phyloP scores from a whole-genome alignment of 2,888 invertebrate species.

The Drosophila multiciliata region DNA sequence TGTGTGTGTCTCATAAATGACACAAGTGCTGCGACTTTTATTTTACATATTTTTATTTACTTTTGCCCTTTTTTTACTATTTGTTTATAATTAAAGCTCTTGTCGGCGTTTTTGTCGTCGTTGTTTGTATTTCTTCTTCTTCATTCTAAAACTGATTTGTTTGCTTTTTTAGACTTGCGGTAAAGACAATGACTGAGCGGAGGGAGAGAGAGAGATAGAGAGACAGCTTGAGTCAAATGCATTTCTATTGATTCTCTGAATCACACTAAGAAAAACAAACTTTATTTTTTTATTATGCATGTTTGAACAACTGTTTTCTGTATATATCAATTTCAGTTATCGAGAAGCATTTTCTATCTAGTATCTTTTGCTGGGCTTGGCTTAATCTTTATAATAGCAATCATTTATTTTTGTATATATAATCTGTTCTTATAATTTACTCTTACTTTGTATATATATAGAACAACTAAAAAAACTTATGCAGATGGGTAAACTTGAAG shows the following conservation, averaged over 20 bases:
- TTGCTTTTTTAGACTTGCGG: conserved; percentile 32
- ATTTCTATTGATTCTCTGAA: not conserved
- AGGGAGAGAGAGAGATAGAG: not conserved
- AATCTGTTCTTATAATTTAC: not conserved
- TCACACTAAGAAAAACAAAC: not conserved
- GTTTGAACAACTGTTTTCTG: not conserved
- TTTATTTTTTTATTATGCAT: not conserved
- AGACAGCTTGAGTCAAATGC: not conserved
- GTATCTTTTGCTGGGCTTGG: not conserved
- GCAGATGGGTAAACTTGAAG: not conserved
- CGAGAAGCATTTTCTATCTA: not conserved
- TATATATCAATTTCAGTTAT: conserved; percentile 1
- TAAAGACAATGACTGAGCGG: not conserved
- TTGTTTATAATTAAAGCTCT: conserved; percentile 78
- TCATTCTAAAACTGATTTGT: conserved; percentile 40
- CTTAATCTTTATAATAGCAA: not conserved
- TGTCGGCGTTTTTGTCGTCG: conserved; percentile 53
- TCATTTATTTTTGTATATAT: not conserved
- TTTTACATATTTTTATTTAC: conserved; percentile 20
- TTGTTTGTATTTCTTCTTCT: conserved; percentile 9
- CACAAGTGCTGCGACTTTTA: conserved; percentile 59
- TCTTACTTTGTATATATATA: not conserved
- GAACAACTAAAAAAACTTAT: not conserved
- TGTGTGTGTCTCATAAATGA: conserved; percentile 34
- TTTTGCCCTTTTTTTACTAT: conserved; percentile 46